Base-by-base conservation (phyloP, 2,797 vertebrate genomes). In the Spinibarbus caldwelli region DNA sequence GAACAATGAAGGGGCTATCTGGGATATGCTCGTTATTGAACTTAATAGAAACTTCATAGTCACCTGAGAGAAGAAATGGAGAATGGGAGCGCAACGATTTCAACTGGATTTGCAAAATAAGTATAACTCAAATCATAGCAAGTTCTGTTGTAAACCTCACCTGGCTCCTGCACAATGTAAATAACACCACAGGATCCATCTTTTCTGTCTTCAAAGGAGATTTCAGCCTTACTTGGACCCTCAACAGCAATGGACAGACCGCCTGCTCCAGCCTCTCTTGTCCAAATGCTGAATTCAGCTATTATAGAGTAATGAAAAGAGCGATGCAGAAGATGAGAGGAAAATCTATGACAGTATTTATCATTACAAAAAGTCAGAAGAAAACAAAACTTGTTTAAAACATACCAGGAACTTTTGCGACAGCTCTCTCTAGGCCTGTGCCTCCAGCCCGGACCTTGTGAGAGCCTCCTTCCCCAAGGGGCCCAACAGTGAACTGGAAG, bases 21-120 rank as follows among this genome's bases (percentile, higher is more conserved):
- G 98, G 98, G 94, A 99, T 97, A 87, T 99, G 96, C 88, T 99
- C 98, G 3, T 98, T 97, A 5, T 99, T 99, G 95, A 99, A 99
- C 94, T 98, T 99, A 94, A 99, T 98, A 86, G 98, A 99, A 87
- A 99, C 97, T 89, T 99, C 98, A 0, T 99, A 99, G 94, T 99
- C 98, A 91, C 98, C 98, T 95, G 66, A 62, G 76, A n/a, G 29
- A 19, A 79, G 43, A 73, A 80, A 57, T 45, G 43, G 10, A 72
- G 31, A 54, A 45, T 15, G 17, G 5, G 54, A 73, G 49, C 6
- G 4, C 34, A 49, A 26, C 31, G 52, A 54, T 67, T 71, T 57
- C 15, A 36, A 34, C 17, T 79, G 36, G 5, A 31, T 68, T 71
- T 15, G 6, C 29, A 21, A 73, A 62, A 17, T 43, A 21, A 76